Evolutionary conservation across 2,797 vertebrate species (phyloP), one percentile per base, ranked within the genome.

Genomic region (Cuniculus paca): DNA sequence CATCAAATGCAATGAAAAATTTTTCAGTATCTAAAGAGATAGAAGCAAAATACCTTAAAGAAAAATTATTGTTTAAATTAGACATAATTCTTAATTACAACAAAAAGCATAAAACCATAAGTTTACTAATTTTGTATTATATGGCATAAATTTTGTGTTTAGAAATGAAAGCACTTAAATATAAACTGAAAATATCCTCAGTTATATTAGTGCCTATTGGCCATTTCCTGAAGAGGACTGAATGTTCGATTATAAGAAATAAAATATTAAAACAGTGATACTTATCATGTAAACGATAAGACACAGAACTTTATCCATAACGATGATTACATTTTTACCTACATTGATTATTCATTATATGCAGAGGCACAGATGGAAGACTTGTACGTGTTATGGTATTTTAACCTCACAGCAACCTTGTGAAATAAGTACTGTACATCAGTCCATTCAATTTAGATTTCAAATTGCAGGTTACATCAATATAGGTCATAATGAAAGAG

Each of bases 141-240:
- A 86, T 72, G 13, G 36, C 77, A 0, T 77, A 36, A 72, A 74
- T 78, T 88, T 88, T 92, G 45, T 39, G 70, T 42, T 12, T n/a
- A 65, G 28, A 91, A 90, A 42, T 0, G 54, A 61, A 31, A 68
- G 2, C 3, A 74, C 45, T 84, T 72, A 65, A 68, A 81, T 90
- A 2, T 42, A 84, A 84, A 78, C 89, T 81, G 2, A 93, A 90
- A 93, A 65, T 94, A 95, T 74, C 20, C 2, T 80, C 58, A 72
- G 2, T 50, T 65, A 24, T 86, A 72, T 11, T 56, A 45, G 10
- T 6, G n/a, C 1, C 39, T 24, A 54, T 74, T 48, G 34, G 65
- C 6, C 1, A 26, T 88, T 92, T 31, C 24, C 14, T 61, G 6
- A 65, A 81, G 87, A 26, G 7, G 4, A 63, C 3, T 77, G 16